Evolutionary conservation across 37 sponge, comb jelly and placozoan genomes (phyloP).

Genomic region (Axinella damicornis): DNA sequence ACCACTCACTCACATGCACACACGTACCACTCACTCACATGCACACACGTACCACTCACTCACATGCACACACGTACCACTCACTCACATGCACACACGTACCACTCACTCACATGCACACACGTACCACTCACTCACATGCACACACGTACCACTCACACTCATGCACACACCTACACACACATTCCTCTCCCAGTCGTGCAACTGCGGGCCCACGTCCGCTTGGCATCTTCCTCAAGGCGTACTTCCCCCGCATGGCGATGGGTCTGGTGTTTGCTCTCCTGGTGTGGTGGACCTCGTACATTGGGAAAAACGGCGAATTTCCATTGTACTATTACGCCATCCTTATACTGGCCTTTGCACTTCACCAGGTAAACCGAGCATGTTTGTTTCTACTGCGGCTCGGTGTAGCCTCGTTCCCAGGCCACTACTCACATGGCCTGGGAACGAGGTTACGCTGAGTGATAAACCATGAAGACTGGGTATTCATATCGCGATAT

Average conservation of each 20-base stretch:
- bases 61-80: too few species aligned
- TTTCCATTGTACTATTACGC: constrained; percentile 80
- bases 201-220: constrained; percentile 84
- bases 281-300: constrained; percentile 78
- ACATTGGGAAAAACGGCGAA: constrained; percentile 43
- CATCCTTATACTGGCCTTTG: constrained; percentile 49
- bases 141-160: not conserved
- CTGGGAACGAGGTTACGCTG: too few species aligned
- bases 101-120: too few species aligned
- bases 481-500: too few species aligned
- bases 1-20: too few species aligned
- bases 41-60: too few species aligned
- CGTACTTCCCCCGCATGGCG: constrained; percentile 64
- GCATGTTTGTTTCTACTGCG: too few species aligned
- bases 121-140: not conserved
- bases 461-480: too few species aligned
- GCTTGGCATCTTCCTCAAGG: constrained; percentile 74
- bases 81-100: too few species aligned
- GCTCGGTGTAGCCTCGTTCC: too few species aligned
- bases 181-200: constrained; percentile 33
- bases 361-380: constrained; percentile 96
- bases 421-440: too few species aligned
- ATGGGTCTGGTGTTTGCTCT: constrained; percentile 75
- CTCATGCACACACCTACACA: not conserved
- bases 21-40: too few species aligned